phyloP scores from a whole-genome alignment of 2,113 vertebrate species.

The Chaetura pelagica region DNA sequence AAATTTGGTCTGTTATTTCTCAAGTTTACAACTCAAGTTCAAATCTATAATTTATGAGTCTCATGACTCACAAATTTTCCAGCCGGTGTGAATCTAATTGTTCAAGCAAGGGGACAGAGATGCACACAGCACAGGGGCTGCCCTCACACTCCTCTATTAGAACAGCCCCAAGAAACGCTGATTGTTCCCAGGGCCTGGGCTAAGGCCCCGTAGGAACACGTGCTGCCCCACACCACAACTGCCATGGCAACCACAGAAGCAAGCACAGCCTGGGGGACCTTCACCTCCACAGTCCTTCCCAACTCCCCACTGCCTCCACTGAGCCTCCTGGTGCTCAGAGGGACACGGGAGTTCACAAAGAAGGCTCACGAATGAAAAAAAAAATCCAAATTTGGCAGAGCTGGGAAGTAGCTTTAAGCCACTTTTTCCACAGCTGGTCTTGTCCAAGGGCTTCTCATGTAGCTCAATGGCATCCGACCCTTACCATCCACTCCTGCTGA shows the following conservation, averaged over 20 bases:
- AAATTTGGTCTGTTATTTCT: neutral
- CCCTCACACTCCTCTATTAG: fast-evolving
- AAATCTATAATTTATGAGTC: too few species aligned
- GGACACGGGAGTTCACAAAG: fast-evolving
- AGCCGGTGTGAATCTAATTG: neutral
- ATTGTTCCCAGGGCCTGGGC: neutral
- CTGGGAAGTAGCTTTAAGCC: neutral
- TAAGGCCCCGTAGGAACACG: fast-evolving
- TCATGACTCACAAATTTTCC: neutral
- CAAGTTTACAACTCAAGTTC: neutral
- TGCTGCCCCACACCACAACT: neutral
- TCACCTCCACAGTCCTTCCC: fast-evolving
- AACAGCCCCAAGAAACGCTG: neutral
- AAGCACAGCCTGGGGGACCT: neutral
- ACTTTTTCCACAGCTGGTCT: neutral
- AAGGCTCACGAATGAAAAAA: neutral
- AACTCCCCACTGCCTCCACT: neutral
- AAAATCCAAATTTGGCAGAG: fast-evolving
- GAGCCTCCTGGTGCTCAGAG: neutral
- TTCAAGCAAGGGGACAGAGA: neutral
- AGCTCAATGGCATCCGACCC: neutral
- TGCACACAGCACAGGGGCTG: fast-evolving
- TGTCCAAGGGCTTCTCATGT: neutral
- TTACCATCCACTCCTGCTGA: neutral
- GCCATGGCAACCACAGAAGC: fast-evolving